Base-by-base conservation (phyloP, 2,113 vertebrate genomes). In the Picathartes gymnocephalus region DNA sequence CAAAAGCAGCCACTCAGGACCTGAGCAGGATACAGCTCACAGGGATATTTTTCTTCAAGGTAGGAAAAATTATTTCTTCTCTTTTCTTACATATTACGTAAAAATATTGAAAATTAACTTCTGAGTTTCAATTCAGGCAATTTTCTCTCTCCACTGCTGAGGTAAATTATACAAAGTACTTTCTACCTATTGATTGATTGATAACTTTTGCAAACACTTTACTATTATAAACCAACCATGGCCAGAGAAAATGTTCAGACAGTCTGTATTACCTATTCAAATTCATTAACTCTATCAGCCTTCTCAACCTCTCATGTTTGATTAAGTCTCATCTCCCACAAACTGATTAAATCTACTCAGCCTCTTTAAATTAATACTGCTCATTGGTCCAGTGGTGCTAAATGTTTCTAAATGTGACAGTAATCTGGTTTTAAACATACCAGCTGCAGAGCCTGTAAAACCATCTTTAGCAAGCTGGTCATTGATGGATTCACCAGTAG, bases 361-460 rank as follows among this genome's bases (percentile, higher is more conserved):
- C 11, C 50, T 74, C 69, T 88, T 87, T 78, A 87, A 82, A 88
- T 91, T 77, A 91, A 69, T 90, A 57, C 69, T 95, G 83, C 62
- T 93, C 53, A 68, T 37, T 92, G 73, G 94, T 91, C 66, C 79
- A 76, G 84, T 14, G 44, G 64, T 50, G 69, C 93, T 94, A 96
- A 93, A 96, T 5, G 30, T 92, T 91, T 84, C 72, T 77, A 92
- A 92, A 79, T 93, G 93, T 66, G 92, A 95, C 97, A 96, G 82
- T 70, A 95, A 96, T 91, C 76, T 84, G 76, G 80, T 92, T 95
- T 97, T 91, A 96, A 97, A 95, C 62, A 96, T 96, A 94, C 30
- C 89, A 95, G 84, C 83, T 90, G 88, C 80, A 93, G 74, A 96
- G 77, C 79, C 94, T 71, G 92, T 92, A 95, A 96, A 95, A 93